Evolutionary conservation across 2,888 invertebrate species (phyloP).

Genomic region (Polydrusus tereticollis): DNA sequence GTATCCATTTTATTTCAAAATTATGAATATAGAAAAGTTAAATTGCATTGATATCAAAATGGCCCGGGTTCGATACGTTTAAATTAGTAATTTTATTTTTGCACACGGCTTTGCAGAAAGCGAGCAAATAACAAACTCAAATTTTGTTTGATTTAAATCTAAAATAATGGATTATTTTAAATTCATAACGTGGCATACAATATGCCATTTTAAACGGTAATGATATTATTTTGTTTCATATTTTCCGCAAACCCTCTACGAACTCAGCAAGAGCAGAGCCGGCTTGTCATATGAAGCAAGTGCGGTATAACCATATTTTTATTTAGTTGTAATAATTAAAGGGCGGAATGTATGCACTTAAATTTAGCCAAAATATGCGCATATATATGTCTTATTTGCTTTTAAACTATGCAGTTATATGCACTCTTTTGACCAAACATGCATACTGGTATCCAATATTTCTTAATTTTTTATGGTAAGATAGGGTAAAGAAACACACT

Average conservation of each 20-base stretch:
- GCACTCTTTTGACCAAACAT: no score
- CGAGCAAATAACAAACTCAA: background rate
- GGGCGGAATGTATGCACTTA: no score
- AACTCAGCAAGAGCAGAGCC: background rate
- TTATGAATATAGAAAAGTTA: background rate
- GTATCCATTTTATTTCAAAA: no score
- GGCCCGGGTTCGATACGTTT: background rate
- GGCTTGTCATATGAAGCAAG: no score
- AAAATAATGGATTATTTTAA: slow-evolving; percentile 19
- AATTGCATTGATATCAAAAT: background rate
- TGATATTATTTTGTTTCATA: background rate
- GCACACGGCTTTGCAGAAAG: background rate
- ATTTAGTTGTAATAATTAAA: no score
- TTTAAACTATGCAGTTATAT: no score
- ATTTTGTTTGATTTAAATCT: background rate
- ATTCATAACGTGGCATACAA: background rate
- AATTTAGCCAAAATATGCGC: no score
- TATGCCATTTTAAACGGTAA: background rate
- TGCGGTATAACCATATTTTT: no score
- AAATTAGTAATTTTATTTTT: background rate
- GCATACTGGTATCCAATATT: no score
- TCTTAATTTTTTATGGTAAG: no score
- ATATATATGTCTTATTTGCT: no score
- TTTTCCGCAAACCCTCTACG: background rate
- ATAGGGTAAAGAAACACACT: no score